Percentiles rank a stretch among this genome's conserved stretches.
Conservation (phyloP, 1,140 invertebrate genomes). For the Drosophila baimaii region DNA sequence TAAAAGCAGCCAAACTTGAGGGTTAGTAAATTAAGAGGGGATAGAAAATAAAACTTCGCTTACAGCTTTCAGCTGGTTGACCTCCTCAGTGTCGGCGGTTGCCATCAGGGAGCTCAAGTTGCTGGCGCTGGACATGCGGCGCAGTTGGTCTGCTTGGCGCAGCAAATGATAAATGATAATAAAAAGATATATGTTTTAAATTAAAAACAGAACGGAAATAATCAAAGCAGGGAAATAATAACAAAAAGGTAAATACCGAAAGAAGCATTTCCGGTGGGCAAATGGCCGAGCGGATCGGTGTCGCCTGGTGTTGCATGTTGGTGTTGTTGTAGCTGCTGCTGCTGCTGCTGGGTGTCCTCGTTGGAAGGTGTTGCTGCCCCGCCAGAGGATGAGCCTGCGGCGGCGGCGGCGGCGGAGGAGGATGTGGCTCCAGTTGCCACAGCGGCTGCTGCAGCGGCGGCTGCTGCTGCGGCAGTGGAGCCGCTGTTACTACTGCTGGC, state of each 20-base stretch:
- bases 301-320: constrained; percentile 34
- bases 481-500: constrained; percentile 29
- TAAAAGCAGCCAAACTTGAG: neutral
- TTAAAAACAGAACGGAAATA: constrained; percentile 13
- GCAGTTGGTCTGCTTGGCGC: constrained; percentile 60
- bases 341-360: neutral
- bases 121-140: constrained; percentile 76
- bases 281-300: constrained; percentile 75
- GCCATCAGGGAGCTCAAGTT: constrained; percentile 55
- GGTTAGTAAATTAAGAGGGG: neutral
- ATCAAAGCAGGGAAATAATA: constrained; percentile 47
- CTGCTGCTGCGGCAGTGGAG: constrained; percentile 6
- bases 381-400: neutral
- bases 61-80: constrained; percentile 84
- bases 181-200: constrained; percentile 14
- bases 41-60: constrained; percentile 63
- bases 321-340: constrained; percentile 11
- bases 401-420: neutral
- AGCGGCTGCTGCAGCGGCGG: constrained; percentile 9
- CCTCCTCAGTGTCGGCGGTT: constrained; percentile 75
- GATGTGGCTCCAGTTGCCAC: constrained; percentile 9
- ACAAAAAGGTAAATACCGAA: constrained; percentile 69
- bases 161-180: constrained; percentile 17
- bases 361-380: neutral
- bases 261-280: constrained; percentile 83